Conservation (phyloP, 2,888 invertebrate genomes). For the Nephrotoma guestfalica region DNA sequence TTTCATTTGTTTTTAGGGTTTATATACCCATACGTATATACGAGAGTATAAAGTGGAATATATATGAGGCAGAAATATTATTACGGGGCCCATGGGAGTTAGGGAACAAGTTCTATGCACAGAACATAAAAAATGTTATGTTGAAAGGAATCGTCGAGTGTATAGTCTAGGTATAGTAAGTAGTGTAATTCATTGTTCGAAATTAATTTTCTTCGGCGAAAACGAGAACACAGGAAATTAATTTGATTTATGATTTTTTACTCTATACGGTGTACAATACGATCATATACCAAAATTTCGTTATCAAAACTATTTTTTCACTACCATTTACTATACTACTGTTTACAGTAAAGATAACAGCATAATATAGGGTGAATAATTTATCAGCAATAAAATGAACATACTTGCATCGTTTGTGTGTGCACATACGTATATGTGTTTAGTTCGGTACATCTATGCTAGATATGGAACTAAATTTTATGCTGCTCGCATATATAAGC, state of each 20-base stretch:
- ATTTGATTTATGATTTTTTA: neutral
- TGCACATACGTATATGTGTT: neutral
- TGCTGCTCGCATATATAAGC: neutral
- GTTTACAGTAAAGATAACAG: neutral
- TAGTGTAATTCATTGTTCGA: neutral
- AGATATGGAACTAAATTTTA: neutral
- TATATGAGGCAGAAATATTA: neutral
- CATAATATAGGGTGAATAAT: neutral
- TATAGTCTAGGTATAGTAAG: neutral
- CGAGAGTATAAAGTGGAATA: neutral
- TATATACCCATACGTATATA: neutral
- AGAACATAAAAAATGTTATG: neutral
- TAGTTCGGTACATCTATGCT: neutral
- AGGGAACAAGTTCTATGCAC: neutral
- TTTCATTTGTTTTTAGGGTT: neutral
- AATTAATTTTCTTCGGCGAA: neutral
- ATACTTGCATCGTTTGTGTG: neutral
- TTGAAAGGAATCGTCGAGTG: neutral
- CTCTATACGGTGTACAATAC: neutral
- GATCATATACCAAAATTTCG: neutral
- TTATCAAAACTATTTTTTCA: neutral
- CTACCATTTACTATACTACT: neutral
- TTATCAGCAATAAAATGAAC: neutral
- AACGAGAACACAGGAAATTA: neutral
- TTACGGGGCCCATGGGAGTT: neutral